phyloP scores from a whole-genome alignment of 1,140 invertebrate species.

The Pteromalus puparum region DNA sequence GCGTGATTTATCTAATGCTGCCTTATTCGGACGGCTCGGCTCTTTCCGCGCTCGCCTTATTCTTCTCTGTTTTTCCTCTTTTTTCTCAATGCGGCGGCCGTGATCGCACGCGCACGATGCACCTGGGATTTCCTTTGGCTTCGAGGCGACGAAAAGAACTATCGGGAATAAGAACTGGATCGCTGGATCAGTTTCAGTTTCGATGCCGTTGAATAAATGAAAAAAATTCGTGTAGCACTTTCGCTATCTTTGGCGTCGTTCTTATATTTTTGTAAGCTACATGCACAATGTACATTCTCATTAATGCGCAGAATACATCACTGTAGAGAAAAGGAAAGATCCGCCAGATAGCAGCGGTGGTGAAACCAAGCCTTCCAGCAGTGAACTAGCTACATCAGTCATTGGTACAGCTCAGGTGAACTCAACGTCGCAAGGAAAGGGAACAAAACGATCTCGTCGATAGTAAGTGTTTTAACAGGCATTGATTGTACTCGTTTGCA shows the following conservation, averaged over 20 bases:
- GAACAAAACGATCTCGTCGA: constrained; percentile 83
- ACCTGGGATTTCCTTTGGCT: constrained; percentile 4
- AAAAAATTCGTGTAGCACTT: background rate
- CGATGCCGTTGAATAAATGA: background rate
- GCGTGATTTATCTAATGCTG: constrained; percentile 58
- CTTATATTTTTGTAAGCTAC: background rate
- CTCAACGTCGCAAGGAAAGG: constrained; percentile 78
- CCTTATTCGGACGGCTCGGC: constrained; percentile 45
- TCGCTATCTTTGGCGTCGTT: too few relatives aligned
- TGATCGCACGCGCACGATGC: background rate
- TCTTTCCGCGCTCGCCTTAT: constrained; percentile 3
- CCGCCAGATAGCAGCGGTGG: constrained; percentile 80
- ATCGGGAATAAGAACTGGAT: background rate
- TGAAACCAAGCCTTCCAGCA: constrained; percentile 85
- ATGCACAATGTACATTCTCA: constrained; percentile 12
- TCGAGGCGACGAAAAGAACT: background rate
- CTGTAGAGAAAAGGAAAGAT: constrained; percentile 91
- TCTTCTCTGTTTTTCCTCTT: background rate
- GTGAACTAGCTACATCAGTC: constrained; percentile 72
- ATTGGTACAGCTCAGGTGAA: constrained; percentile 77
- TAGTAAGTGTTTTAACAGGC: constrained; percentile 80
- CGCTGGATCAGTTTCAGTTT: background rate
- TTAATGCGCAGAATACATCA: constrained; percentile 70
- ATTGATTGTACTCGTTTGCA: too few relatives aligned
- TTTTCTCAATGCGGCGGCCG: constrained; percentile 38